Evolutionary conservation across 2,888 invertebrate species (phyloP).

Genomic region (Diploptera punctata): DNA sequence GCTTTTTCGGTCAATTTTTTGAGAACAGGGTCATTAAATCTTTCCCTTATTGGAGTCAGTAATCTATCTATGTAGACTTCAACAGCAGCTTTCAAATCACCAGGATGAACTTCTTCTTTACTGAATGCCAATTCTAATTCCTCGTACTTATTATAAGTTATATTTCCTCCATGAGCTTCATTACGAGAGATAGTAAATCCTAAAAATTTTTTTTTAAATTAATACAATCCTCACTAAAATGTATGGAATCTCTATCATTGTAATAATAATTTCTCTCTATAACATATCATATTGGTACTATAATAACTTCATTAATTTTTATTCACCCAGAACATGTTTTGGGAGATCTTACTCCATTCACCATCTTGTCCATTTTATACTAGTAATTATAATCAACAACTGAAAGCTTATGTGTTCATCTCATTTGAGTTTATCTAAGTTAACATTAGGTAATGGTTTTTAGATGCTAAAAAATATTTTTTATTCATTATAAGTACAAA

Average conservation of each 20-base stretch:
- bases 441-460: too few relatives aligned
- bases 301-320: too few relatives aligned
- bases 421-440: too few relatives aligned
- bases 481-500: too few relatives aligned
- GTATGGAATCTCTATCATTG: background rate
- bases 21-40: slow-evolving; percentile 80
- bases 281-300: background rate
- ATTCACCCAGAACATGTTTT: too few relatives aligned
- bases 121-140: slow-evolving; percentile 84
- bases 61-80: slow-evolving; percentile 85
- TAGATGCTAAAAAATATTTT: too few relatives aligned
- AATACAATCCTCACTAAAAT: slow-evolving; percentile 45
- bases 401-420: too few relatives aligned
- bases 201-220: too few relatives aligned
- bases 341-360: too few relatives aligned
- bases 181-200: slow-evolving; percentile 74
- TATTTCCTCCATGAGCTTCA: slow-evolving; percentile 80
- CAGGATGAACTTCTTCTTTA: slow-evolving; percentile 87
- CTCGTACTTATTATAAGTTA: slow-evolving; percentile 72
- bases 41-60: slow-evolving; percentile 86
- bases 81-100: slow-evolving; percentile 87
- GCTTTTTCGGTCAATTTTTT: slow-evolving; percentile 81
- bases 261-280: background rate
- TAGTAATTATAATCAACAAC: too few relatives aligned
- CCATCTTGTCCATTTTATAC: too few relatives aligned